Base-by-base conservation (phyloP, 1,140 invertebrate genomes). In the Drosophila sturtevanti region DNA sequence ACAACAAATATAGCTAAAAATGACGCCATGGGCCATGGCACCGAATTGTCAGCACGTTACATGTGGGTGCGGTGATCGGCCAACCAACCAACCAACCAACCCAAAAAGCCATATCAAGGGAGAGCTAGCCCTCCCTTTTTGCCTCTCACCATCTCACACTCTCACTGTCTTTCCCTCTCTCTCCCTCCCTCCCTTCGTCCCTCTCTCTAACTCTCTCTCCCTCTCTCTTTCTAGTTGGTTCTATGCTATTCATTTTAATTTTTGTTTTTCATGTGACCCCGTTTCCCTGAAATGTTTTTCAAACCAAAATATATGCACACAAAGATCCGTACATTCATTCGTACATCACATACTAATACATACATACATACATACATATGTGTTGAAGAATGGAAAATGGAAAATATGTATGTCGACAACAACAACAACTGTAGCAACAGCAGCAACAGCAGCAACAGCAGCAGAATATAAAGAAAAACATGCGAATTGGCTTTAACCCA, bases 1-100 rank as follows among this genome's bases (percentile, higher is more conserved):
- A 56, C 54, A 56, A 74, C 71, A 74, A 77, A 77, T 31, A 63
- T 77, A 74, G 72, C 65, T 52, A 59, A 55, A 41, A 67, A 16
- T 67, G 63, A 67, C 63, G 63, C 27, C 51, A 67, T 67, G 37
- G 60, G 64, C 60, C 48, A 38, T 72, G 82, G 66, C 81, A 72
- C 35, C 72, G 68, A 71, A 31, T 54, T 60, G 70, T 79, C 77
- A 74, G 76, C 58, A 78, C 64, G 55, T 65, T 59, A 77, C 76
- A 86, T 87, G 84, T 87, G 82, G 82, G 82, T 87, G 82, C 79
- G 82, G 75, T 76, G 82, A 87, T 87, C 82, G 84, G 51, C 84
- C 68, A 68, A 79, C 37, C 65, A 56, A 72, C 31, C 14, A 4
- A 27, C 84, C 68, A 68, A 79, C 37, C 65, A 56, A 72, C 31